Base-by-base conservation (phyloP, 1,140 invertebrate species). In the Calliopsis andreniformis region DNA sequence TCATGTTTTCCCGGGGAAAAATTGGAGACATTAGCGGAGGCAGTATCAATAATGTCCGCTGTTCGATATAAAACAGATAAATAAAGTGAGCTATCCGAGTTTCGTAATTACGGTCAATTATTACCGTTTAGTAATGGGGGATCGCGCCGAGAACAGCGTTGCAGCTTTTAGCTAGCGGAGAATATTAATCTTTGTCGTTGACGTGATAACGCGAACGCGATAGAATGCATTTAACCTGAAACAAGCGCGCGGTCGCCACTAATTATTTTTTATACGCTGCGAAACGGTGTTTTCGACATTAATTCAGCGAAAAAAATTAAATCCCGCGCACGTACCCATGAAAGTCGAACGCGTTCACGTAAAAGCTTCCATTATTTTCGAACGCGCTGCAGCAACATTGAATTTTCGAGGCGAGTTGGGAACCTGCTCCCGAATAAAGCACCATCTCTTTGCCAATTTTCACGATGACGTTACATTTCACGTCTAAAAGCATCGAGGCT, bases 291-390 rank as follows among this genome's bases (percentile, higher is more conserved):
- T 39, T 39, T 39, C 35, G 35, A 39, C 45, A 47, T 47, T 47
- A 47, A 47, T 4, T 47, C 14, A 14, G 16, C 14, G 16, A 6
- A 14, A 14, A 42, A n/a, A 47, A n/a, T 47, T 16, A 6, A 47
- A 47, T 14, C 45, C 3, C 16, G 3, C n/a, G 4, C 45, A n/a
- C 16, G 45, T 6, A n/a, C 16, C 16, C 16, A n/a, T 47, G 45
- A 47, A 47, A 47, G 6, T 47, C 18, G 45, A 47, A n/a, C 16
- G 45, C 45, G 45, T 6, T 47, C 18, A 18, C 45, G 16, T 47
- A 47, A 47, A 47, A 47, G 45, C 45, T 47, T 47, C 45, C 45
- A n/a, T n/a, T 12, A 42, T 47, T 47, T 47, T 47, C 45, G 45
- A 47, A 47, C 45, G 6, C 45, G 45, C 45, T 4, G 16, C 16